A percentile compares a stretch with the other conserved stretches of the same genome.
Conservation (phyloP, 2,797 vertebrate genomes). For the Valencia hispanica region DNA sequence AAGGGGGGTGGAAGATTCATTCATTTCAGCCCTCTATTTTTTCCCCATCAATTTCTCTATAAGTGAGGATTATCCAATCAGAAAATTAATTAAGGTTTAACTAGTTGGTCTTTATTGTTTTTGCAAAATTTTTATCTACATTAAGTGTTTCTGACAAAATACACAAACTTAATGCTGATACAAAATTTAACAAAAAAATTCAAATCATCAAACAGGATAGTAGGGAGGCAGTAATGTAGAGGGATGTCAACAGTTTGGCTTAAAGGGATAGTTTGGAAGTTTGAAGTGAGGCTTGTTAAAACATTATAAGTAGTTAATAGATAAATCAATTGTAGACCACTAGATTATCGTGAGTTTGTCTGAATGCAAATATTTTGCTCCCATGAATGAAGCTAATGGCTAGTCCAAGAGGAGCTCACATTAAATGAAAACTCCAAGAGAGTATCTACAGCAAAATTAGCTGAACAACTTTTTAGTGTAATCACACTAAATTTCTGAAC, state of each 20-base stretch:
- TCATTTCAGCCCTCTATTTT: constrained; percentile 12
- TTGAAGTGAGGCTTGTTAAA: background rate
- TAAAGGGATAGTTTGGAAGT: background rate
- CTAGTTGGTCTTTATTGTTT: background rate
- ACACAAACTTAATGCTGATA: background rate
- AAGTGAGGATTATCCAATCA: background rate
- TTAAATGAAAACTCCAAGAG: background rate
- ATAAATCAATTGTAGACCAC: background rate
- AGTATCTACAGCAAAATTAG: background rate
- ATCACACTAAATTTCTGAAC: background rate
- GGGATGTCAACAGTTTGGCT: background rate
- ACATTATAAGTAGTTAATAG: too few species aligned
- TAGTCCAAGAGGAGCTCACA: background rate
- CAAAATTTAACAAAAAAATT: background rate
- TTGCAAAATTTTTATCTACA: background rate
- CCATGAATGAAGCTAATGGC: background rate
- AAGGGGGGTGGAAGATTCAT: background rate
- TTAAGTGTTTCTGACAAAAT: background rate
- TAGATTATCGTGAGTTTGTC: background rate
- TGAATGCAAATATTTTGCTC: background rate
- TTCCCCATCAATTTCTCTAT: background rate
- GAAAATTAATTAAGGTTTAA: background rate
- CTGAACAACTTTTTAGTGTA: background rate
- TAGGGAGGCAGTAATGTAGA: background rate
- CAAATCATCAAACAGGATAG: background rate